A percentile compares a stretch with the other conserved stretches of the same genome.
phyloP scores from a whole-genome alignment of 2,888 invertebrate species.

The Melinopterus prodromus region DNA sequence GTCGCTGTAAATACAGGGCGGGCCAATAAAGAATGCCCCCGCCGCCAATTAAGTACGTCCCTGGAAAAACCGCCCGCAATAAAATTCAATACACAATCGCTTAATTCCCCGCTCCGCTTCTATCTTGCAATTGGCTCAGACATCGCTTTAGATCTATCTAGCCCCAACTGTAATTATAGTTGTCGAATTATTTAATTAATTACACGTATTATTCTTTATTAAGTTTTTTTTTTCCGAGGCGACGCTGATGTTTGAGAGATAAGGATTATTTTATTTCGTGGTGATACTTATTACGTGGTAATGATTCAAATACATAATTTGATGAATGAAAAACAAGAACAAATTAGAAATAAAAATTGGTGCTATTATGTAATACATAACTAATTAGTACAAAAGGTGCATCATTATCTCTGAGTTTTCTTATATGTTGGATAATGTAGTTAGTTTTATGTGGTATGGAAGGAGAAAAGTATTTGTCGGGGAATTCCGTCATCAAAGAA shows the following conservation, averaged over 20 bases:
- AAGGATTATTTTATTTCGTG: background rate
- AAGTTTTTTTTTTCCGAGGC: background rate
- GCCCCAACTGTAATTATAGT: background rate
- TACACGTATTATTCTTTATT: background rate
- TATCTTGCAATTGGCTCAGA: constrained; percentile 6
- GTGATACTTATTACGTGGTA: background rate
- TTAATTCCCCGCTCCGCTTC: constrained; percentile 24
- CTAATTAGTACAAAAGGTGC: no score
- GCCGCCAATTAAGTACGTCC: constrained; percentile 41
- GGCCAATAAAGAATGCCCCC: constrained; percentile 39
- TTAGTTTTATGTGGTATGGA: no score
- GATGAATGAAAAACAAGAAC: no score
- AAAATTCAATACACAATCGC: constrained; percentile 35
- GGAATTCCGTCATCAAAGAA: no score
- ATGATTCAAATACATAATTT: no score
- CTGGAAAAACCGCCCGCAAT: constrained; percentile 35
- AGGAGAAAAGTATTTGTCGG: no score
- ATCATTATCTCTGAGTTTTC: no score
- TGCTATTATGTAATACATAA: no score
- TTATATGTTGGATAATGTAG: no score
- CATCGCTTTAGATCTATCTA: background rate
- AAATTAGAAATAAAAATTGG: no score
- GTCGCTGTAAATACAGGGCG: constrained; percentile 41
- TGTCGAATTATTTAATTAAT: background rate
- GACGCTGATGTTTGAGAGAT: background rate